These are phyloP conservation scores for Prunella fulvescens DNA, from an alignment of 2,113 vertebrate genomes.

Conservation along the genomic window DNA sequence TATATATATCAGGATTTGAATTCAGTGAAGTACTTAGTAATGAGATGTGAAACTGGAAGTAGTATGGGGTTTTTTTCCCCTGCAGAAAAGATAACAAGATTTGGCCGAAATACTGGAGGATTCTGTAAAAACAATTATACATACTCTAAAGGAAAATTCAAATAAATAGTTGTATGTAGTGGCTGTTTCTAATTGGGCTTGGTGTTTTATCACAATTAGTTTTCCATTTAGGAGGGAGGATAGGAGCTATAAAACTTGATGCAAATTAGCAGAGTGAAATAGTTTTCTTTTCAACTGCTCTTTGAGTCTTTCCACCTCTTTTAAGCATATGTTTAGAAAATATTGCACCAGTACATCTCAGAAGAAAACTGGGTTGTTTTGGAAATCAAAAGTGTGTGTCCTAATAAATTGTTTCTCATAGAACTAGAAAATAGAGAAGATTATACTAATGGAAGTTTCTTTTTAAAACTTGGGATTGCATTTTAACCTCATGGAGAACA, in stretches of 20 bases:
- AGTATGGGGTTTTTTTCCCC: neutral
- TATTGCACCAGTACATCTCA: neutral
- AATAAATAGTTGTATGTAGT: neutral
- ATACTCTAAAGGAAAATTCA: neutral
- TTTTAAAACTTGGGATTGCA: neutral
- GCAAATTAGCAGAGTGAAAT: neutral
- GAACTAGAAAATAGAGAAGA: neutral
- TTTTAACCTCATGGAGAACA: neutral
- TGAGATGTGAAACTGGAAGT: neutral
- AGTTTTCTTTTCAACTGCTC: neutral
- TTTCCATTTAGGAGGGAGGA: neutral
- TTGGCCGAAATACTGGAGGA: neutral
- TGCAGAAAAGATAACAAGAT: neutral
- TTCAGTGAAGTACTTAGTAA: neutral
- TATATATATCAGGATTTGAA: neutral
- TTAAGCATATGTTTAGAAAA: neutral
- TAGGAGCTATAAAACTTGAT: neutral
- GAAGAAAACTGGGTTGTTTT: neutral
- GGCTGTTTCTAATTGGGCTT: conserved; percentile 1
- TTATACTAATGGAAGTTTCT: neutral
- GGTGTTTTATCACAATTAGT: neutral
- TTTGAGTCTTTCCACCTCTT: neutral
- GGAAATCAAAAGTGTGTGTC: neutral
- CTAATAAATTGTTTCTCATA: neutral
- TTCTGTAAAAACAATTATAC: neutral